Evolutionary conservation across 2,888 invertebrate genomes (phyloP).

Genomic region (Euproctis similis): DNA sequence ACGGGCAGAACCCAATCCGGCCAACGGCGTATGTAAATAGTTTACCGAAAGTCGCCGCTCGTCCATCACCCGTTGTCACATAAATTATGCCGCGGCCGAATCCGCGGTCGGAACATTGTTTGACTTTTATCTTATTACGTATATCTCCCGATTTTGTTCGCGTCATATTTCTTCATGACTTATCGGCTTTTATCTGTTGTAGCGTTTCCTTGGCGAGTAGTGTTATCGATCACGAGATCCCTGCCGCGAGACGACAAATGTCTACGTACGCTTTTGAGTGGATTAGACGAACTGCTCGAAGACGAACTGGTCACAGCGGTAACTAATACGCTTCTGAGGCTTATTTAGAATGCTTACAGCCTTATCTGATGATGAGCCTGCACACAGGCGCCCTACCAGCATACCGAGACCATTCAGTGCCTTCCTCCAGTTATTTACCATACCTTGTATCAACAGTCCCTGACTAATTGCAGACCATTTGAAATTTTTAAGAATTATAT

Average conservation of each 20-base stretch:
- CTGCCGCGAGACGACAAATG: slow-evolving; percentile 67
- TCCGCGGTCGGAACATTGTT: slow-evolving; percentile 76
- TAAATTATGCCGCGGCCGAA: slow-evolving; percentile 77
- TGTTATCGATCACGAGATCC: slow-evolving; percentile 70
- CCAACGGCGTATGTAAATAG: slow-evolving; percentile 74
- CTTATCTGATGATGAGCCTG: slow-evolving; percentile 64
- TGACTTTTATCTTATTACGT: slow-evolving; percentile 77
- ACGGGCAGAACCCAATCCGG: slow-evolving; percentile 71
- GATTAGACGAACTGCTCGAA: slow-evolving; percentile 67
- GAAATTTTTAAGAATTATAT: slow-evolving; percentile 57
- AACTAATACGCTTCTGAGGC: slow-evolving; percentile 59
- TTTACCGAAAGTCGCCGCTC: slow-evolving; percentile 76
- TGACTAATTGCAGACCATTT: slow-evolving; percentile 59
- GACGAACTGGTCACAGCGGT: slow-evolving; percentile 48
- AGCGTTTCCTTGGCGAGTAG: slow-evolving; percentile 71
- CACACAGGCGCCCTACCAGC: slow-evolving; percentile 18
- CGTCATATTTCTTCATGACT: slow-evolving; percentile 75
- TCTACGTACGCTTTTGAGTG: slow-evolving; percentile 73
- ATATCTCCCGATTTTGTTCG: slow-evolving; percentile 76
- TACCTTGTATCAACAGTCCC: slow-evolving; percentile 10
- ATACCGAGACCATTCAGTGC: slow-evolving; percentile 6
- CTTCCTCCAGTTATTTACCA: slow-evolving; percentile 5
- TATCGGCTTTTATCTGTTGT: slow-evolving; percentile 75
- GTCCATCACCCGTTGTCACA: slow-evolving; percentile 76
- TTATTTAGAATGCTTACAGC: slow-evolving; percentile 68